Evolutionary conservation across 2,113 vertebrate species (phyloP), one percentile per base, ranked within the genome.

Genomic region (Corythaixoides concolor): DNA sequence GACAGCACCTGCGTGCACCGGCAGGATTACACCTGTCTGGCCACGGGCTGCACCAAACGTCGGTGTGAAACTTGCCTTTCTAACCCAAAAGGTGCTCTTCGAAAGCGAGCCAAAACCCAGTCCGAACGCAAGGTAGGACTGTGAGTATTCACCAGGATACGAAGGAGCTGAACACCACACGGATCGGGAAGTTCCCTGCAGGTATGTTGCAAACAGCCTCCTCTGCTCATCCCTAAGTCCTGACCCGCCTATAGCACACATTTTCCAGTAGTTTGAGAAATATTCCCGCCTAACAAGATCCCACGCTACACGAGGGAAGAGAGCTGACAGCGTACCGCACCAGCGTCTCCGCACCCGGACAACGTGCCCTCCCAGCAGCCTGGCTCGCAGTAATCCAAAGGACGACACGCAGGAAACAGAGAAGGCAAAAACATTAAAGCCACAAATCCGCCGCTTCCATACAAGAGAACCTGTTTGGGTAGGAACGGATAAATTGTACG

Each of bases 401-500:
- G 26, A 18, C 32, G 14, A 26, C 6, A 15, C 26, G 33, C 33
- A 32, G 33, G 32, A 35, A 64, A 76, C 28, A 35, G 3, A 35
- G 24, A 83, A 45, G 3, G 1, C 39, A 37, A 35, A 83, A 68
- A 28, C 0, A 26, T 5, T 8, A 35, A 39, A 43, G 27, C 17
- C 9, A 17, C 21, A 41, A 52, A 23, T 3, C 15, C 70, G 63
- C 63, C 7, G 2, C 8, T 39, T 12, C 33, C 24, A 6, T 3
- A 21, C 14, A 3, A 6, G 30, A 32, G 23, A 32, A 14, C 8
- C 32, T 26, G 19, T 4, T 58, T 4, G 32, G 47, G 24, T 12
- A 30, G 4, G 5, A 17, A 41, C 4, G 30, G 0, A 0, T 3
- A 9, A 73, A 7, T 3, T 14, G 24, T 0, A 4, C 7, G 11